Percentiles rank a stretch among this genome's conserved stretches.
Conservation (phyloP, 2,888 invertebrate genomes). For the Torymus tubicola region DNA sequence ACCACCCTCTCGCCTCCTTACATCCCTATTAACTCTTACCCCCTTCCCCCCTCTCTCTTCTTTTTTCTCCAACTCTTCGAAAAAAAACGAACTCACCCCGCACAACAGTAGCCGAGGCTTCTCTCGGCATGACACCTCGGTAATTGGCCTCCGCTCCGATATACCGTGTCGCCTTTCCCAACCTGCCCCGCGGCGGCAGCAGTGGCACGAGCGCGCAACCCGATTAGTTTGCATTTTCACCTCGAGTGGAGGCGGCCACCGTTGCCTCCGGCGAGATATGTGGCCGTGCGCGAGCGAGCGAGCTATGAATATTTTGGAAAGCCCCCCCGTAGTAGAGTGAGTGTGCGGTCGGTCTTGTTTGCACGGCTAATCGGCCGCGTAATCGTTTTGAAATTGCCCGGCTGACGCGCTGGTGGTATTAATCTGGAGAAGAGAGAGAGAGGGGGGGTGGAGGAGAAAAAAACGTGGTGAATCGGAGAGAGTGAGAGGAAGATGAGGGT, state of each 20-base stretch:
- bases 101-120: too few relatives aligned
- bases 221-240: conserved; percentile 67
- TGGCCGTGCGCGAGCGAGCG: conserved; percentile 3
- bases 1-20: too few relatives aligned
- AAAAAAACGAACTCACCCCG: too few relatives aligned
- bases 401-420: too few relatives aligned
- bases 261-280: conserved; percentile 41
- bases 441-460: too few relatives aligned
- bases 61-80: too few relatives aligned
- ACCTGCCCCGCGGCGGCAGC: too few relatives aligned
- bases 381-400: conserved; percentile 51
- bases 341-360: conserved; percentile 35
- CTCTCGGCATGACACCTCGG: conserved; percentile 16
- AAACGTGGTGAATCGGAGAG: too few relatives aligned
- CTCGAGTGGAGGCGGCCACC: conserved; percentile 42
- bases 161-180: background rate
- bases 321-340: background rate
- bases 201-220: conserved; percentile 34
- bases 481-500: too few relatives aligned
- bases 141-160: conserved; percentile 32
- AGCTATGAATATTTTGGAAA: conserved; percentile 54
- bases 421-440: too few relatives aligned
- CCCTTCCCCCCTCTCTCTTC: too few relatives aligned
- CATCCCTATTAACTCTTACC: too few relatives aligned
- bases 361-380: conserved; percentile 51